Percentiles rank a stretch among this genome's conserved stretches.
These are phyloP conservation scores for Argya squamiceps DNA, from an alignment of 2,797 vertebrate genomes.

Conservation along the genomic window DNA sequence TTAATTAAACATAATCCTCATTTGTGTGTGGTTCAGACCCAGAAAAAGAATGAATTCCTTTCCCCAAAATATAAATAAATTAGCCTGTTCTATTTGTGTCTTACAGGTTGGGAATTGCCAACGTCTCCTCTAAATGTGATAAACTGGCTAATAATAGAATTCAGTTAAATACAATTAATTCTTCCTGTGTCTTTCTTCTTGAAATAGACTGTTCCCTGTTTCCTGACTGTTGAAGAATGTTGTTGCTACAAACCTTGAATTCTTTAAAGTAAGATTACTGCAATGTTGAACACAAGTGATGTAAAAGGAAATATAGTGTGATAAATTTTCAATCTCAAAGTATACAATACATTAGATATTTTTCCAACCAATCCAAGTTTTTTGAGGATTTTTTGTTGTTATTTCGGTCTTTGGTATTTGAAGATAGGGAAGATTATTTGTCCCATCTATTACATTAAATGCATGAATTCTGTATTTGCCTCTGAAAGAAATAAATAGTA, in stretches of 20 bases:
- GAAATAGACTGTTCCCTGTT: background rate
- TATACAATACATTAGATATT: background rate
- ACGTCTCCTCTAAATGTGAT: background rate
- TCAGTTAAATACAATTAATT: background rate
- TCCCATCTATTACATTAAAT: background rate
- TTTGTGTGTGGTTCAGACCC: background rate
- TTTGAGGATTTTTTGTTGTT: background rate
- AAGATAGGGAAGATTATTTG: background rate
- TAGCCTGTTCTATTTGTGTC: background rate
- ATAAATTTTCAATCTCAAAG: background rate
- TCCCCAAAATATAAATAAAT: conserved; percentile 12
- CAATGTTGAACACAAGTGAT: background rate
- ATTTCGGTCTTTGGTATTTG: background rate
- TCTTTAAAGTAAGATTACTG: background rate
- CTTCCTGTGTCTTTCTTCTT: background rate
- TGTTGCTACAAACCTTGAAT: background rate
- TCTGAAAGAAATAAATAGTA: background rate
- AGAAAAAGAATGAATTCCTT: background rate
- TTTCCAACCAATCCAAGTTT: background rate
- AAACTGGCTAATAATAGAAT: background rate
- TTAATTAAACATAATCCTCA: background rate
- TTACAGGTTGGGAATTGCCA: background rate
- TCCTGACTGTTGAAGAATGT: background rate
- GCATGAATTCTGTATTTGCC: background rate
- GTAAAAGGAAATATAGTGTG: background rate